phyloP scores from a whole-genome alignment of 2,113 vertebrate genomes.

The Acrocephalus kingi region DNA sequence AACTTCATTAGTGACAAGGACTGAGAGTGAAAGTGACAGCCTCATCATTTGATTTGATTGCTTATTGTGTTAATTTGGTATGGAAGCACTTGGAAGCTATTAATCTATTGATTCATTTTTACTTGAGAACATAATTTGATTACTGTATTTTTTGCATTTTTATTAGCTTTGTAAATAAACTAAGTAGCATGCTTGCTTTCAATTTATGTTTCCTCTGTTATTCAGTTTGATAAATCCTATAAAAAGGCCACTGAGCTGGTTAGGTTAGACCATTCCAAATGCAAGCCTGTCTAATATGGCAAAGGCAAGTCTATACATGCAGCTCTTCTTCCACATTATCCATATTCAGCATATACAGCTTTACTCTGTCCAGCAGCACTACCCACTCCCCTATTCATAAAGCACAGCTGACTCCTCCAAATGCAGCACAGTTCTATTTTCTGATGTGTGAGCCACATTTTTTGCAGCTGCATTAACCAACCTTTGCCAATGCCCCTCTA shows the following conservation, averaged over 20 bases:
- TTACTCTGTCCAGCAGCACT: background rate
- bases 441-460: background rate
- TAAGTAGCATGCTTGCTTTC: background rate
- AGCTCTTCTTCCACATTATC: background rate
- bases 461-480: background rate
- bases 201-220: background rate
- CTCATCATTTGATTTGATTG: conserved; percentile 30
- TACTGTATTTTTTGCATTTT: conserved; percentile 7
- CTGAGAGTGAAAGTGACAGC: background rate
- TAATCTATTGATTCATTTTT: conserved; percentile 29
- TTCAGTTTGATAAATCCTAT: background rate
- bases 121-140: conserved; percentile 31
- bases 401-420: background rate
- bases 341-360: background rate
- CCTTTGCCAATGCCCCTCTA: background rate
- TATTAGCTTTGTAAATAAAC: conserved; percentile 33
- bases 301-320: background rate
- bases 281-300: background rate
- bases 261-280: background rate
- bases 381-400: background rate
- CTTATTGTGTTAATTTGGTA: conserved; percentile 29
- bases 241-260: background rate
- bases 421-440: background rate
- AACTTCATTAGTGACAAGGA: background rate
- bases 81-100: background rate